phyloP scores from a whole-genome alignment of 2,888 invertebrate species.

The Auanema sp. region DNA sequence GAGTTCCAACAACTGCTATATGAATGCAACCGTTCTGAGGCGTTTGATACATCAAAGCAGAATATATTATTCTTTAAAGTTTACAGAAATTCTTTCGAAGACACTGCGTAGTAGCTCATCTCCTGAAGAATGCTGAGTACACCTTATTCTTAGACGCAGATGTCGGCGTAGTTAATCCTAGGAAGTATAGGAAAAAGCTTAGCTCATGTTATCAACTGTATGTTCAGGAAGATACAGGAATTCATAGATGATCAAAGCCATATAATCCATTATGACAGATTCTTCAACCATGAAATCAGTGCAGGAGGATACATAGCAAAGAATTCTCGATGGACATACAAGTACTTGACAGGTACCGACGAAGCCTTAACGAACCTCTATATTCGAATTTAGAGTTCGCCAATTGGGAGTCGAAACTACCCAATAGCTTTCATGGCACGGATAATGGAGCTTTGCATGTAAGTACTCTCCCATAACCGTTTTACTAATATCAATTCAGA shows the following conservation, averaged over 20 bases:
- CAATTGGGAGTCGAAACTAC: background rate
- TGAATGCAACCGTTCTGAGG: too few species aligned
- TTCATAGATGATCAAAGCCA: background rate
- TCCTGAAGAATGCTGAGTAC: background rate
- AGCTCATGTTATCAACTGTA: background rate
- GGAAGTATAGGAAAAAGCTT: background rate
- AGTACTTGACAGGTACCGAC: background rate
- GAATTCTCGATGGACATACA: background rate
- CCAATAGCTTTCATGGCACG: background rate
- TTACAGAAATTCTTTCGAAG: slow-evolving; percentile 3
- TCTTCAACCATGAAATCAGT: background rate
- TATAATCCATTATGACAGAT: background rate
- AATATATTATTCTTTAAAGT: background rate
- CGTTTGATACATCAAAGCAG: too few species aligned
- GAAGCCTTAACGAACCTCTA: background rate
- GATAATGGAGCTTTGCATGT: slow-evolving; percentile 3
- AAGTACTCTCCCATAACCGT: too few species aligned
- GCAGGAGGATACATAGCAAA: background rate
- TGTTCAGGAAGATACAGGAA: background rate
- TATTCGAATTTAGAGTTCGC: background rate
- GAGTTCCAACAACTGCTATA: too few species aligned
- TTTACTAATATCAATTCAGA: background rate
- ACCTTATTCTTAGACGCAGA: slow-evolving; percentile 1
- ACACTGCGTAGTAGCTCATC: slow-evolving; percentile 1
- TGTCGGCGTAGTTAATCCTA: background rate